A percentile compares a stretch with the other conserved stretches of the same genome.
Evolutionary conservation across 2,797 vertebrate species (phyloP).

Genomic region (Cirrhinus mrigala): DNA sequence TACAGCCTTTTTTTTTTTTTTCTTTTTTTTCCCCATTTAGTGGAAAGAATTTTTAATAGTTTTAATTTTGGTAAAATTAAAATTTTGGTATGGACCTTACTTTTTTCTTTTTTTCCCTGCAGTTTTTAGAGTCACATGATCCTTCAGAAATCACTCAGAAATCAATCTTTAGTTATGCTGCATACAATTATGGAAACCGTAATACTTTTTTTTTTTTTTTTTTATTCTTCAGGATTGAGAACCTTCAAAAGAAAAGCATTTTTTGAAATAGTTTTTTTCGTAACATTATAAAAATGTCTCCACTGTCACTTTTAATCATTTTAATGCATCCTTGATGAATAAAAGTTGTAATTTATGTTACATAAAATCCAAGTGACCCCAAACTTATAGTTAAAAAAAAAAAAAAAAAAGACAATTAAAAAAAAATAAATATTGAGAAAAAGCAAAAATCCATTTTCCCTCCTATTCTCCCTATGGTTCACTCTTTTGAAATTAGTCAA

Average conservation of each 20-base stretch:
- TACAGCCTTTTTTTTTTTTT: no score
- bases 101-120: no score
- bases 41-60: no score
- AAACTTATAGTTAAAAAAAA: background rate
- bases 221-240: background rate
- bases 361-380: background rate
- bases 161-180: background rate
- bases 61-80: no score
- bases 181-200: background rate
- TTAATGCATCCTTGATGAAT: background rate
- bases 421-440: background rate
- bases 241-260: background rate
- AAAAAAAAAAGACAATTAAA: background rate
- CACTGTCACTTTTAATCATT: no score
- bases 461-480: background rate
- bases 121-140: background rate
- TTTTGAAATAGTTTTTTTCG: no score
- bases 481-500: background rate
- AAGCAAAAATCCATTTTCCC: background rate
- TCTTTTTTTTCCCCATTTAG: no score
- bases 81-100: no score
- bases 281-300: no score
- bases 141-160: background rate
- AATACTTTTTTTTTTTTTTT: background rate
- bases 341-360: no score